A percentile compares a stretch with the other conserved stretches of the same genome.
These are phyloP conservation scores for Latrodectus hesperus DNA, from an alignment of 2,888 invertebrate genomes.

Conservation along the genomic window DNA sequence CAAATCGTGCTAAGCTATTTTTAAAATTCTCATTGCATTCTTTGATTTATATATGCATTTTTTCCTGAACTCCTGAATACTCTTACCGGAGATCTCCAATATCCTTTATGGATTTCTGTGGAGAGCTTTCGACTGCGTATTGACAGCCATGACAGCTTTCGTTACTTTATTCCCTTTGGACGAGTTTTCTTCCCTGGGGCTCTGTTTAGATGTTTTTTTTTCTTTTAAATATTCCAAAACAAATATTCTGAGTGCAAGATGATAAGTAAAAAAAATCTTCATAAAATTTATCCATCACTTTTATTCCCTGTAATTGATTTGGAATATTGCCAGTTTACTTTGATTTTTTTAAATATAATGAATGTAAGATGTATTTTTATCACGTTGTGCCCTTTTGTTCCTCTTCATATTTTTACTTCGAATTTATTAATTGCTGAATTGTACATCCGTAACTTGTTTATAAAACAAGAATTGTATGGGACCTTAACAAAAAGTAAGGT, in stretches of 20 bases:
- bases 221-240: too few species aligned
- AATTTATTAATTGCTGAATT: background rate
- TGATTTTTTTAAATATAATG: background rate
- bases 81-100: too few species aligned
- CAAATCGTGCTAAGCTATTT: too few species aligned
- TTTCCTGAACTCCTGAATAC: background rate
- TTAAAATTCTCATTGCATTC: too few species aligned
- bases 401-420: background rate
- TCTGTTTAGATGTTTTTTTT: constrained; percentile 7
- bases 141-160: constrained; percentile 69
- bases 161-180: constrained; percentile 24
- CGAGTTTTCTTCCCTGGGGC: constrained; percentile 27
- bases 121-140: constrained; percentile 57
- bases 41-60: too few species aligned
- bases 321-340: background rate
- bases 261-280: too few species aligned
- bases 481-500: too few species aligned
- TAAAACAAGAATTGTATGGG: background rate
- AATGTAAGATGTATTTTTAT: constrained; percentile 9
- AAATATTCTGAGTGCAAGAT: too few species aligned
- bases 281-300: background rate
- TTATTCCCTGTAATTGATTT: background rate
- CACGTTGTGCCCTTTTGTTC: background rate
- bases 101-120: background rate
- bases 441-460: background rate